Percentiles rank a stretch among this genome's conserved stretches.
These are phyloP conservation scores for Heliconius himera DNA, from an alignment of 1,140 invertebrate species.

Conservation along the genomic window DNA sequence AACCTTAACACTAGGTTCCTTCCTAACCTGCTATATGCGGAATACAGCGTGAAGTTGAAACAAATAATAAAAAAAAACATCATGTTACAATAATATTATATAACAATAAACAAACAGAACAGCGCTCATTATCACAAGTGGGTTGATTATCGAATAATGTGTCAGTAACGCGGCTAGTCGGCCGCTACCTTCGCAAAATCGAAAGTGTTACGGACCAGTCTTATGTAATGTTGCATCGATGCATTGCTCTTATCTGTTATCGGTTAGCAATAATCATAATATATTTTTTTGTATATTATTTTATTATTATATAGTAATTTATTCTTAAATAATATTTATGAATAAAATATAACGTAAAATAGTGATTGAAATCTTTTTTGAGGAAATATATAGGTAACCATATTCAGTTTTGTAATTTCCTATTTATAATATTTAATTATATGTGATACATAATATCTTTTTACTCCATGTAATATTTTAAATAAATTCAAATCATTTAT, in stretches of 20 bases:
- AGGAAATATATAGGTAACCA: too few species aligned
- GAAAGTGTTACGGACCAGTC: slow-evolving; percentile 64
- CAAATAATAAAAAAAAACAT: not conserved
- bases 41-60: too few species aligned
- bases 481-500: too few species aligned
- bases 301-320: not conserved
- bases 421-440: not conserved
- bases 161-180: slow-evolving; percentile 54
- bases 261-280: not conserved
- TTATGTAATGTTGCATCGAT: slow-evolving; percentile 65
- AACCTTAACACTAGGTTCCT: too few species aligned
- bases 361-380: not conserved
- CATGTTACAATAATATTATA: slow-evolving; percentile 29
- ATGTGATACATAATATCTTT: too few species aligned
- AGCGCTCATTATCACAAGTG: slow-evolving; percentile 34
- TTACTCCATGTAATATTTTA: too few species aligned
- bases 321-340: not conserved
- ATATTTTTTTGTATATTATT: not conserved
- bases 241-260: slow-evolving; percentile 47
- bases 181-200: slow-evolving; percentile 49
- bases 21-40: too few species aligned
- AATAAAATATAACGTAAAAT: not conserved
- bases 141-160: slow-evolving; percentile 49
- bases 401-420: too few species aligned
- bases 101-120: slow-evolving; percentile 31